phyloP scores from a whole-genome alignment of 2,113 vertebrate genomes.

The Pseudorasbora parva region DNA sequence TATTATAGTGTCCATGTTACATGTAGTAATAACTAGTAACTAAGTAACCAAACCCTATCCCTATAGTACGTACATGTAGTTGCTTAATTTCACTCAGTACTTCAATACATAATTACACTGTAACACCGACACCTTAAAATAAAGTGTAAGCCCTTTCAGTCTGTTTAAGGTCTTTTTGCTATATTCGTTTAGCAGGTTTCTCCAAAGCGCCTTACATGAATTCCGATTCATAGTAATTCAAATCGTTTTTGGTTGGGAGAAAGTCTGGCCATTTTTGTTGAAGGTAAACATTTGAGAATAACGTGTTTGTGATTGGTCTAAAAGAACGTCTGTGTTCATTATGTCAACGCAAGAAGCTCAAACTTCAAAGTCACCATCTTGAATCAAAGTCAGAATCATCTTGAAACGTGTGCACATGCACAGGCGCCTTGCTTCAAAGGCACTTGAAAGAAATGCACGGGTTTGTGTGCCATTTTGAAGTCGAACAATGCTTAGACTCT shows the following conservation, averaged over 20 bases:
- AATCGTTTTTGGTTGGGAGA: background rate
- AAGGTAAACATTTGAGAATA: background rate
- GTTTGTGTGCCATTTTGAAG: background rate
- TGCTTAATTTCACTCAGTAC: no score
- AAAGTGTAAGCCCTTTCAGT: background rate
- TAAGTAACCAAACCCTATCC: no score
- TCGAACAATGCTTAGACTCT: no score
- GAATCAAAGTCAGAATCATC: background rate
- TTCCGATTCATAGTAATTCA: background rate
- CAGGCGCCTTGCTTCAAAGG: background rate
- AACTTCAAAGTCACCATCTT: constrained; percentile 6
- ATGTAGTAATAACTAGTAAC: no score
- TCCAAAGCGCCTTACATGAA: background rate
- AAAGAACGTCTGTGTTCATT: background rate
- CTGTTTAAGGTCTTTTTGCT: background rate
- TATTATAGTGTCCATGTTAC: no score
- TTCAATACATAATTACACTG: no score
- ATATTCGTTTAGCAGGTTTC: background rate
- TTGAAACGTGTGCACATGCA: background rate
- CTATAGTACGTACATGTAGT: no score
- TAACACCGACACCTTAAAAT: no score
- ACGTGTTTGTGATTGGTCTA: background rate
- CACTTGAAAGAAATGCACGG: background rate
- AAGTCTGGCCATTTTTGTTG: background rate
- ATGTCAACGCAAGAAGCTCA: background rate